phyloP scores from a whole-genome alignment of 2,797 vertebrate genomes.

The Tokudaia tokunoshimensis region DNA sequence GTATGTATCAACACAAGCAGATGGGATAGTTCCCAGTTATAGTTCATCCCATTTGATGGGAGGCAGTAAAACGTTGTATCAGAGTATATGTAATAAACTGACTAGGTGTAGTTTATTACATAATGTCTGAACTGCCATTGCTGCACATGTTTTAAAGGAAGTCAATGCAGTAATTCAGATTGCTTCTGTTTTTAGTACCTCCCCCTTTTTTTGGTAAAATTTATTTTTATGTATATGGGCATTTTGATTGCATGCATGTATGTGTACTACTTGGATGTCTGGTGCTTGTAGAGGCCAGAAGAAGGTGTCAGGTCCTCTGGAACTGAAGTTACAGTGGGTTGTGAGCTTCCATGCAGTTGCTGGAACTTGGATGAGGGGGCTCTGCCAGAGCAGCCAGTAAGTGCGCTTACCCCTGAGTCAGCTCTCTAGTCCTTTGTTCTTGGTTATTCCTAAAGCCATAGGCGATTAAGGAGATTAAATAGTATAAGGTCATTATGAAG shows the following conservation, averaged over 20 bases:
- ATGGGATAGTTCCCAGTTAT: not conserved
- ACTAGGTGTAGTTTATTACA: constrained; percentile 37
- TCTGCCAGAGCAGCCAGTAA: not conserved
- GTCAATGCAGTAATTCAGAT: constrained; percentile 30
- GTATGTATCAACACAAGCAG: constrained; percentile 39
- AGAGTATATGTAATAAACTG: not conserved
- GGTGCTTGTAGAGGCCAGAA: not conserved
- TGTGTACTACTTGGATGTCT: not conserved
- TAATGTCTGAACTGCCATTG: constrained; percentile 44
- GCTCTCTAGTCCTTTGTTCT: not conserved
- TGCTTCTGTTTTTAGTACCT: not conserved
- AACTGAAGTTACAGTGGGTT: not conserved
- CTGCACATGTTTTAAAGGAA: constrained; percentile 60
- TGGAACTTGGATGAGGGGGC: not conserved
- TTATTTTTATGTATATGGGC: not conserved
- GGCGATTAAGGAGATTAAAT: constrained; percentile 25
- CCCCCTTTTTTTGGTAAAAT: not conserved
- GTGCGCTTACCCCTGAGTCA: not conserved
- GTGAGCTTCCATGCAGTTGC: not conserved
- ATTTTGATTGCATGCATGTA: not conserved
- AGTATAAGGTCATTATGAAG: constrained; percentile 54
- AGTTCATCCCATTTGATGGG: constrained; percentile 14
- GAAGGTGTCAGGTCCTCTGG: not conserved
- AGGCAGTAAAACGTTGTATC: constrained; percentile 62
- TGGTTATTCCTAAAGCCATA: constrained; percentile 39